Evolutionary conservation across 2,797 vertebrate species (phyloP), one percentile per base, ranked within the genome.

Genomic region (Alectoris magna): DNA sequence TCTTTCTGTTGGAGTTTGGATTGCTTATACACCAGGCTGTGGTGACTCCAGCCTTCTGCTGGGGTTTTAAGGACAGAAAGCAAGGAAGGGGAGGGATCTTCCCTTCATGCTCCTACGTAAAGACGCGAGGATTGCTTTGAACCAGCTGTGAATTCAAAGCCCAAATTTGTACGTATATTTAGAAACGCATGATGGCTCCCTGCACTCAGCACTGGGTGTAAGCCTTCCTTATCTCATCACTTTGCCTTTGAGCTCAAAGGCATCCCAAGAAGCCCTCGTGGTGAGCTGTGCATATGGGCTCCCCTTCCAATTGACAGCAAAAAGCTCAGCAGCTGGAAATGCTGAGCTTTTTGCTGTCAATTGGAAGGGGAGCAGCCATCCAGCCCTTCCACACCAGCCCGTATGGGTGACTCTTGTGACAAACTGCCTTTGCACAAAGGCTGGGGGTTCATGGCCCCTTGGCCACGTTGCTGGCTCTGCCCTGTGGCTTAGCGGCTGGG

Each of bases 321-420:
- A 34, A 34, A 34, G 34, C 34, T 34, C 34, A 34, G 26, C 27
- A 60, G 39, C 56, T 72, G 83, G 72, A 36, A 64, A 16, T 27
- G n/a, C 29, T 15, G 62, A 63, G 60, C 16, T 46, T 11, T 46
- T 53, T 41, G 51, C 13, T 14, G 9, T 49, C 36, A 1, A 0
- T 9, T 2, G 5, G 24, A 69, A 34, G 24, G 53, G 63, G 6
- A 66, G 59, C 71, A 4, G 41, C 58, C 38, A 29, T 29, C n/a
- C 19, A 10, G 31, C 18, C 7, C 1, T 41, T 23, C 41, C 51
- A 60, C 41, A 63, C 29, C 58, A 26, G 5, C 49, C 10, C 34
- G 8, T 5, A 23, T 27, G 8, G 16, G 2, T 18, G 1, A 31
- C 23, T 6, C 17, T 0, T 0, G 36, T 19, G 60, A 13, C 0